Conservation (phyloP, 2,797 vertebrate species). For the Cephalopachus bancanus region DNA sequence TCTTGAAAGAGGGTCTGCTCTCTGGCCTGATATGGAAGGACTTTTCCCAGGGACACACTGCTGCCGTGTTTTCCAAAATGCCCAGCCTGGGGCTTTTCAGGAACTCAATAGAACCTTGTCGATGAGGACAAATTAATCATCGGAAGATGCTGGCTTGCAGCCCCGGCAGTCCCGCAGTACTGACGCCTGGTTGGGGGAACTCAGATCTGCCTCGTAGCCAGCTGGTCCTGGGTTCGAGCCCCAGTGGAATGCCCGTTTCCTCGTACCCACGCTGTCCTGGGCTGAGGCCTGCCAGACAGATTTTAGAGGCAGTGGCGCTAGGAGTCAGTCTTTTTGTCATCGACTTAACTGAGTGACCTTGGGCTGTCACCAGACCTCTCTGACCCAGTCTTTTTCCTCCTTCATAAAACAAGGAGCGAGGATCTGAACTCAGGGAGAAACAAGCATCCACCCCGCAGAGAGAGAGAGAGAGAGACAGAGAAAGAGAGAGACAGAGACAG, state of each 20-base stretch:
- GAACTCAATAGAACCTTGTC: conserved; percentile 46
- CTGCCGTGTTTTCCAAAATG: neutral
- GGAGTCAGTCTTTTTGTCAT: neutral
- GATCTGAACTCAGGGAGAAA: neutral
- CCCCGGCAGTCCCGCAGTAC: neutral
- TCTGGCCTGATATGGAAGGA: neutral
- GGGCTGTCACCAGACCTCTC: neutral
- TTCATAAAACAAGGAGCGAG: neutral
- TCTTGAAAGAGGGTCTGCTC: neutral
- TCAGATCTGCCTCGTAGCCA: neutral
- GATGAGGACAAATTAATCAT: neutral
- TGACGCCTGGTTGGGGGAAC: neutral
- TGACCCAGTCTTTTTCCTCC: neutral
- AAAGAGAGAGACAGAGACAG: no score
- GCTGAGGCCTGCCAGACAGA: neutral
- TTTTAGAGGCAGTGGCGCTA: neutral
- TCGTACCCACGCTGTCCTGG: neutral
- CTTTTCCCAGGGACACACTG: neutral
- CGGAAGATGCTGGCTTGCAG: neutral
- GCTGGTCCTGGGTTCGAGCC: neutral
- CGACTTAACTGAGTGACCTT: neutral
- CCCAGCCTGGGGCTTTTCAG: neutral
- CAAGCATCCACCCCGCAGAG: neutral
- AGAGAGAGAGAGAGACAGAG: no score
- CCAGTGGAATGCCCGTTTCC: neutral